Percentiles rank a stretch among this genome's conserved stretches.
Evolutionary conservation across 2,888 invertebrate species (phyloP).

Genomic region (Leucophora obtusa): DNA sequence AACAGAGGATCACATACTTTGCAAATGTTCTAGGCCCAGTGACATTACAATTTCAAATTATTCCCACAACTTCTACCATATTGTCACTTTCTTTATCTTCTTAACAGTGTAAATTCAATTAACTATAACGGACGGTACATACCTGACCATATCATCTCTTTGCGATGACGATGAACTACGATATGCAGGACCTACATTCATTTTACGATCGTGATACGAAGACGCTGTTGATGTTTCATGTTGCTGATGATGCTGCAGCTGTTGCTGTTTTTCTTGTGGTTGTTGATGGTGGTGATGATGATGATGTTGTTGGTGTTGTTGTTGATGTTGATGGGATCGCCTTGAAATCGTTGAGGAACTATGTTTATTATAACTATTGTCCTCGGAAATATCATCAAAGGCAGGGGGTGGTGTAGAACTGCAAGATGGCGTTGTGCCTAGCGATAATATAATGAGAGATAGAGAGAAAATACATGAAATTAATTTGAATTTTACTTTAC

Average conservation of each 20-base stretch:
- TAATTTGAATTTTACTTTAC: slow-evolving; percentile 5
- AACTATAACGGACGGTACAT: slow-evolving; percentile 8
- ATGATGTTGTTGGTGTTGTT: slow-evolving; percentile 47
- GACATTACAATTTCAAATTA: too few species aligned
- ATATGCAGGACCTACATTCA: slow-evolving; percentile 76
- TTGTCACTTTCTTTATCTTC: too few species aligned
- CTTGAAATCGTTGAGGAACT: slow-evolving; percentile 74
- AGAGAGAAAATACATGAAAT: slow-evolving; percentile 44
- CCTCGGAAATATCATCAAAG: slow-evolving; percentile 87
- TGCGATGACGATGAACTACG: slow-evolving; percentile 74
- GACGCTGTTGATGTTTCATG: slow-evolving; percentile 62
- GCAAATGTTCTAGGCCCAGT: too few species aligned
- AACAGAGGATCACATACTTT: too few species aligned
- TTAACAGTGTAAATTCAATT: too few species aligned
- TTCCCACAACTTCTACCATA: too few species aligned
- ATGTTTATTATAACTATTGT: slow-evolving; percentile 76
- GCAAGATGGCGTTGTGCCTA: slow-evolving; percentile 85
- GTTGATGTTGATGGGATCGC: slow-evolving; percentile 70
- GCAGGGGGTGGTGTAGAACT: slow-evolving; percentile 95
- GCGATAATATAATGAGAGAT: slow-evolving; percentile 73
- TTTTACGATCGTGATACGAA: slow-evolving; percentile 73
- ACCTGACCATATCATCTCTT: slow-evolving; percentile 78
- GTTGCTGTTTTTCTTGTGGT: slow-evolving; percentile 6
- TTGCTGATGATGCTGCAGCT: slow-evolving; percentile 9
- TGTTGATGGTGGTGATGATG: slow-evolving; percentile 58